These are phyloP conservation scores for Temnothorax curvispinosus DNA, from an alignment of 1,140 invertebrate genomes.

Conservation along the genomic window DNA sequence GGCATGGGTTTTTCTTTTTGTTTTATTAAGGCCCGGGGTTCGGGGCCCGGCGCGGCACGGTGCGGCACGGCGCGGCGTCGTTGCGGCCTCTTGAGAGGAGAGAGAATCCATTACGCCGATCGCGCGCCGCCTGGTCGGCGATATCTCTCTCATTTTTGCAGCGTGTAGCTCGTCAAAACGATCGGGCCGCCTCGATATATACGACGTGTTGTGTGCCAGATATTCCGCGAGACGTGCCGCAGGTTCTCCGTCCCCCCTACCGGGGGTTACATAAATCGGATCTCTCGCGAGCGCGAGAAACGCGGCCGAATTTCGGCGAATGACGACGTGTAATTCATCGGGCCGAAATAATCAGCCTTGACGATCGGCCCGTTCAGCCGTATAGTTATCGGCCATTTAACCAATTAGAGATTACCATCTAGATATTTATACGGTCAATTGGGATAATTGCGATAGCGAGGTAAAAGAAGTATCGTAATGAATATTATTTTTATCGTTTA, in stretches of 20 bases:
- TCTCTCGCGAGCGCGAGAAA: slow-evolving; percentile 33
- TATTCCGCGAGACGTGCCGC: slow-evolving; percentile 30
- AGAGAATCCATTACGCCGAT: slow-evolving; percentile 58
- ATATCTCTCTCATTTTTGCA: slow-evolving; percentile 61
- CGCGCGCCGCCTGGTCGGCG: slow-evolving; percentile 34
- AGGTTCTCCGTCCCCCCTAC: slow-evolving; percentile 21
- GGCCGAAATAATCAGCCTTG: slow-evolving; percentile 48
- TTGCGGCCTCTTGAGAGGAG: background rate
- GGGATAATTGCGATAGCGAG: slow-evolving; percentile 38
- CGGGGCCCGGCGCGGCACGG: background rate
- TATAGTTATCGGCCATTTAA: slow-evolving; percentile 51
- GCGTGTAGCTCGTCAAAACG: slow-evolving; percentile 56
- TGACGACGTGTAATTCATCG: slow-evolving; percentile 42
- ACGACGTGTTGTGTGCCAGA: slow-evolving; percentile 36
- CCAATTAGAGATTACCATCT: slow-evolving; percentile 56
- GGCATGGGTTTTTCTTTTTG: slow-evolving; percentile 1
- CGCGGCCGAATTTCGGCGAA: slow-evolving; percentile 33
- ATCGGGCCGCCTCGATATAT: slow-evolving; percentile 17
- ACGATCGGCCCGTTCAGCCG: slow-evolving; percentile 23
- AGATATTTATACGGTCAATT: slow-evolving; percentile 54
- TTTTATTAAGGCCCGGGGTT: slow-evolving; percentile 21
- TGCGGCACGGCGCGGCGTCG: no score
- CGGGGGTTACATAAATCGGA: slow-evolving; percentile 50
- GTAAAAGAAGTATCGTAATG: slow-evolving; percentile 12
- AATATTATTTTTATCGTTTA: slow-evolving; percentile 30